Conservation (phyloP, 2,113 vertebrate species). For the Leucopsar rothschildi region DNA sequence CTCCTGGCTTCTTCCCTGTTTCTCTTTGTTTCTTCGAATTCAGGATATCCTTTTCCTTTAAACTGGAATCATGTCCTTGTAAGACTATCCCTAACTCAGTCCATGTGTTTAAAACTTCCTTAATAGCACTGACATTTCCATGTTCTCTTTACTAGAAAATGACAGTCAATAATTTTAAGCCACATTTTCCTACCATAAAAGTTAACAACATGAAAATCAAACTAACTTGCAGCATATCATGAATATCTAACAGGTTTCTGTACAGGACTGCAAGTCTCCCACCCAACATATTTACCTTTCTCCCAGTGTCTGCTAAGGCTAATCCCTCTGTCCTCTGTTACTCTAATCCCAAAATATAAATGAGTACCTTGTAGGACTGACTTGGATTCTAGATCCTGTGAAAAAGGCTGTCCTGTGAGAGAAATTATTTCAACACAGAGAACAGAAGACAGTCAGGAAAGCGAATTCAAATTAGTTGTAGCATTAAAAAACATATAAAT, state of each 20-base stretch:
- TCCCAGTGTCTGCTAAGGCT: background rate
- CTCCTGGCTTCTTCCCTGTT: background rate
- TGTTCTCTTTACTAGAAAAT: background rate
- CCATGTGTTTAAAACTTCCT: background rate
- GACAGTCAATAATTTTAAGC: background rate
- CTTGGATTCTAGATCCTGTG: background rate
- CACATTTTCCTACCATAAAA: background rate
- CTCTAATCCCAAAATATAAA: background rate
- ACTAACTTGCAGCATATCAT: background rate
- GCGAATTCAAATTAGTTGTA: background rate
- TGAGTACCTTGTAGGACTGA: background rate
- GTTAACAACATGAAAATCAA: background rate
- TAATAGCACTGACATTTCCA: background rate
- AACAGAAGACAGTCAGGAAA: background rate
- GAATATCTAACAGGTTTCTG: background rate
- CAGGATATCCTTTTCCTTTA: background rate
- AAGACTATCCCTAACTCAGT: background rate
- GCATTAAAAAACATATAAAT: background rate
- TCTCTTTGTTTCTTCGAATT: background rate
- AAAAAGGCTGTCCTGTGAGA: background rate
- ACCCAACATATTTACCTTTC: background rate
- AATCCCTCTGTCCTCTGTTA: background rate
- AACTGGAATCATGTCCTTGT: background rate
- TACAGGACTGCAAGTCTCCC: background rate
- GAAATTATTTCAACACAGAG: background rate